A percentile compares a stretch with the other conserved stretches of the same genome.
Evolutionary conservation across 2,113 vertebrate genomes (phyloP).

Genomic region (Bubo blakistoni): DNA sequence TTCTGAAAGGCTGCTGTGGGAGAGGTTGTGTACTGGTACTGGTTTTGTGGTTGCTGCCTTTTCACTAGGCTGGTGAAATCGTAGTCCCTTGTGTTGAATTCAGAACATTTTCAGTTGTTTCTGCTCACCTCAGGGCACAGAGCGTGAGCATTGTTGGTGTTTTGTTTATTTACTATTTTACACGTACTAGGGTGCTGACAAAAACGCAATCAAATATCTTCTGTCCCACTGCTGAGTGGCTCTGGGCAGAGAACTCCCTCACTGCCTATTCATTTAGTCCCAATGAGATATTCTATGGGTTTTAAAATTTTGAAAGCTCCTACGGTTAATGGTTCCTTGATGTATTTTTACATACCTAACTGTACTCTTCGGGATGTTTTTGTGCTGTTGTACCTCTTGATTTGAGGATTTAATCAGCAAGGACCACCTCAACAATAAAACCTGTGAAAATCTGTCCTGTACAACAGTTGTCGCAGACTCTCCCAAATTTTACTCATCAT

Average conservation of each 20-base stretch:
- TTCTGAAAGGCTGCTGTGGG: not conserved
- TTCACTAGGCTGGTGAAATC: not conserved
- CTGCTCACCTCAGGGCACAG: not conserved
- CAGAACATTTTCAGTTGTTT: not conserved
- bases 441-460: not conserved
- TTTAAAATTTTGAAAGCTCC: not conserved
- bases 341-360: not conserved
- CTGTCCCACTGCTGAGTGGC: not conserved
- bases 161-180: not conserved
- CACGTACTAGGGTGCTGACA: not conserved
- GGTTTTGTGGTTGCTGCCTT: not conserved
- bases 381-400: not conserved
- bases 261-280: not conserved
- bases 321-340: not conserved
- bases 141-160: not conserved
- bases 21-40: not conserved
- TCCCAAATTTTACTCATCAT: not conserved
- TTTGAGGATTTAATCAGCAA: not conserved
- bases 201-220: not conserved
- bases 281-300: rapidly evolving
- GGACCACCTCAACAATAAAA: not conserved
- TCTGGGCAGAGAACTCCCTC: not conserved
- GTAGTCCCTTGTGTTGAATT: not conserved
- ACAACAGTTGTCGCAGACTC: not conserved
- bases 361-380: not conserved